Conservation (phyloP, 2,888 invertebrate genomes). For the Campopleginae sp. region DNA sequence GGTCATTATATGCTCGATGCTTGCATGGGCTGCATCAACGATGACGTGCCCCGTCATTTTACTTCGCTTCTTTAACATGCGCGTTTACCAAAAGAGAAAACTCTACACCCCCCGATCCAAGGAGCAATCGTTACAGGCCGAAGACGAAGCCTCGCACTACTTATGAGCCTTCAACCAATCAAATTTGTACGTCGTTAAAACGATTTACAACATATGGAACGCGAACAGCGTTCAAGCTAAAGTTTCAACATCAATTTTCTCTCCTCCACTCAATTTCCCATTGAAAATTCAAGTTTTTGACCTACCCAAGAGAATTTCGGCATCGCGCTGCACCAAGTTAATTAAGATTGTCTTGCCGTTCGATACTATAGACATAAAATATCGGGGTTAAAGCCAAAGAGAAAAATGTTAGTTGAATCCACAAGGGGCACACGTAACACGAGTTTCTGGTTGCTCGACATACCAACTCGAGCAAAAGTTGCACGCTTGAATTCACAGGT, state of each 20-base stretch:
- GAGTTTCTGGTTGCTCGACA: conserved; percentile 62
- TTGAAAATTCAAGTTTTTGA: neutral
- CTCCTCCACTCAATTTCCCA: neutral
- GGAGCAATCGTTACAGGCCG: conserved; percentile 52
- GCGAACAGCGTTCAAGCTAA: neutral
- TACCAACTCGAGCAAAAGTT: conserved; percentile 62
- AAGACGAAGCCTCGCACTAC: conserved; percentile 35
- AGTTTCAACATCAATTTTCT: neutral
- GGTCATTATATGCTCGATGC: conserved; percentile 75
- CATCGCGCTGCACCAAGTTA: neutral
- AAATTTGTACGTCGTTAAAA: conserved; percentile 57
- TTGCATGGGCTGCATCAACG: conserved; percentile 48
- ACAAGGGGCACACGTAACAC: conserved; percentile 32
- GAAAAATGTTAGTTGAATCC: conserved; percentile 29
- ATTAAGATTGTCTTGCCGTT: neutral
- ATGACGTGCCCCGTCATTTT: conserved; percentile 59
- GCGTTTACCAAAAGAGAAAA: conserved; percentile 66
- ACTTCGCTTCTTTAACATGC: conserved; percentile 48
- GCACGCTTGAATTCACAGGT: conserved; percentile 57
- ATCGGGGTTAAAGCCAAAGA: neutral
- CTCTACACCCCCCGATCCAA: conserved; percentile 43
- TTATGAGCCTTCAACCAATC: conserved; percentile 64
- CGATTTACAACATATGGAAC: conserved; percentile 35
- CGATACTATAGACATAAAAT: conserved; percentile 1
- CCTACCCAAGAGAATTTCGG: neutral